Evolutionary conservation across 2,113 vertebrate species (phyloP), one percentile per base, ranked within the genome.

Genomic region (Willisornis vidua): DNA sequence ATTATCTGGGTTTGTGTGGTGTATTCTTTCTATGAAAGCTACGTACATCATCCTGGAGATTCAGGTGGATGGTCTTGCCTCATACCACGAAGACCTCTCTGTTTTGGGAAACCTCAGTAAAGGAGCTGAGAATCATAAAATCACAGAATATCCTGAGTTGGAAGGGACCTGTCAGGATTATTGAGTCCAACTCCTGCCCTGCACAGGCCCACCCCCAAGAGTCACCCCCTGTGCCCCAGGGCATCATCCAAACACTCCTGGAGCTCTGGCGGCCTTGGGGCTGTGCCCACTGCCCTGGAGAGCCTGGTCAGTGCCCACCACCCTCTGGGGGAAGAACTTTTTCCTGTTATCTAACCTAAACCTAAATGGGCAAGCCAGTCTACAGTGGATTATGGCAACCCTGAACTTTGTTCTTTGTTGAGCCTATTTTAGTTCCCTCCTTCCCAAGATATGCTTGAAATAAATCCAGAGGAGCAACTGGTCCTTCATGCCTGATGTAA

Each of bases 211-310:
- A 54, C 29, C 17, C 20, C 55, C 41, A 83, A 5, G 39, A 68
- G 48, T 48, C 39, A 9, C 2, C 0, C 16, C 8, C 5, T 54
- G 6, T 75, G 13, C 29, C 25, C 61, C 48, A 12, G 20, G 61
- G 19, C 7, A 8, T 39, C 67, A 16, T 68, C n/a, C 39, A 35
- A 55, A 48, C 0, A 0, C 28, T 82, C n/a, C 33, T 46, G 7
- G 16, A 68, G 16, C 54, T 89, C n/a, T 75, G 48, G 14, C 41
- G 48, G 62, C n/a, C 55, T 54, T 48, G 19, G 16, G 3, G 10
- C 62, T 14, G 2, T 89, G 24, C 2, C 48, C 24, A 23, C 54
- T 62, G 61, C 55, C n/a, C n/a, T 55, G 71, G n/a, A 7, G 24
- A 61, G 20, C 55, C 29, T 68, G 7, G 1, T 14, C 46, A 55